These are phyloP conservation scores for Neodiprion fabricii DNA, from an alignment of 1,140 invertebrate genomes.

Conservation along the genomic window DNA sequence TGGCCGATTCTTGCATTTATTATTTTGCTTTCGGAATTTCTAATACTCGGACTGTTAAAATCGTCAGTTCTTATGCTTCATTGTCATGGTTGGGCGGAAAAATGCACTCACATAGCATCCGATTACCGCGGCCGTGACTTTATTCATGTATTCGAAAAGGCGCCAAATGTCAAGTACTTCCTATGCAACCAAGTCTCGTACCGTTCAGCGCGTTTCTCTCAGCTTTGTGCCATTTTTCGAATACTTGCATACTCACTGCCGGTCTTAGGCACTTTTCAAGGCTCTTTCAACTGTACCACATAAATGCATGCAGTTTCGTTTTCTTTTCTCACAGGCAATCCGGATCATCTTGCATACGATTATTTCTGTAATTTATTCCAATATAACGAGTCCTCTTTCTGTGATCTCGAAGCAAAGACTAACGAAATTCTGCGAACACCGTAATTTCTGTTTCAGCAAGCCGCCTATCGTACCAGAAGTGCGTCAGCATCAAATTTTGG, in stretches of 20 bases:
- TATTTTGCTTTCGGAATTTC: constrained; percentile 9
- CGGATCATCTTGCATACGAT: too few relatives aligned
- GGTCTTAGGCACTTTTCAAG: too few relatives aligned
- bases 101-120: neutral
- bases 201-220: neutral
- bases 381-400: too few relatives aligned
- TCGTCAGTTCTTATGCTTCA: neutral
- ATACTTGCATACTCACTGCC: neutral
- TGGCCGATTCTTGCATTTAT: neutral
- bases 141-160: neutral
- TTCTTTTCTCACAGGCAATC: too few relatives aligned
- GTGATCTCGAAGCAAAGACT: too few relatives aligned
- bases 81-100: neutral
- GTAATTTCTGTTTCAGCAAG: constrained; percentile 28
- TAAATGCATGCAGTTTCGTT: too few relatives aligned
- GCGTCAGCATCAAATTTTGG: constrained; percentile 42
- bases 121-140: neutral
- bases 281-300: too few relatives aligned
- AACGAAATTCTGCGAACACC: too few relatives aligned
- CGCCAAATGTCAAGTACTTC: neutral
- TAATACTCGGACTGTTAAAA: neutral
- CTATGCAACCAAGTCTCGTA: neutral
- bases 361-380: too few relatives aligned
- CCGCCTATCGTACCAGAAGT: constrained; percentile 41
- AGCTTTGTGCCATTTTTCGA: neutral